phyloP scores from a whole-genome alignment of 2,888 invertebrate genomes.

The Andrena flavipes region DNA sequence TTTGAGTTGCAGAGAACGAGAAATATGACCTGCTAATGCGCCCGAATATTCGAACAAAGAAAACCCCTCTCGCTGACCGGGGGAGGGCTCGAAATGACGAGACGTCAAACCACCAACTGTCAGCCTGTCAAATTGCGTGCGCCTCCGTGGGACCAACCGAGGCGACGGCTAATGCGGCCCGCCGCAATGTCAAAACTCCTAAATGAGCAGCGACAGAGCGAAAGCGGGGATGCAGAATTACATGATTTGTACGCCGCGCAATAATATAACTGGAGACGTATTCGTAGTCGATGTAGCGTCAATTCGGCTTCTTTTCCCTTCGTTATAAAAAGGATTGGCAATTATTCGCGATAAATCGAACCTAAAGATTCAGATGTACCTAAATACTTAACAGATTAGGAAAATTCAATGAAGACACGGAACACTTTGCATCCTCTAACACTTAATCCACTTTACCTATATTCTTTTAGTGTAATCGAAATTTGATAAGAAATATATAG shows the following conservation, averaged over 20 bases:
- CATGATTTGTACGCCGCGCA: background rate
- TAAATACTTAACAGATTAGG: no score
- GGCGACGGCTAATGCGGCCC: constrained; percentile 54
- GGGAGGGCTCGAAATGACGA: constrained; percentile 42
- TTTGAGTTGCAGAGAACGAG: background rate
- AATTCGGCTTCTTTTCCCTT: constrained; percentile 1
- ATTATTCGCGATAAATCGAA: background rate
- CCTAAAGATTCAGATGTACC: no score
- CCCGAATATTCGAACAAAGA: constrained; percentile 3
- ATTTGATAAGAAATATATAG: no score
- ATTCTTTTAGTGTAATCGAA: no score
- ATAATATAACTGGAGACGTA: constrained; percentile 14
- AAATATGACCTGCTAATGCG: background rate
- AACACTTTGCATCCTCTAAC: no score
- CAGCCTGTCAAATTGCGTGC: constrained; percentile 47
- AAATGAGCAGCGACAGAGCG: constrained; percentile 52
- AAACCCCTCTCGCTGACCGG: background rate
- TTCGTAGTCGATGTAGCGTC: constrained; percentile 1
- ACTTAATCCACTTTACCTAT: no score
- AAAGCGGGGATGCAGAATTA: background rate
- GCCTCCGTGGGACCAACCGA: constrained; percentile 17
- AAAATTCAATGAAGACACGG: no score
- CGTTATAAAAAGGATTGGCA: no score
- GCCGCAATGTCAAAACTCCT: constrained; percentile 64
- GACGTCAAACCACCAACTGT: constrained; percentile 59